Conservation (phyloP, 2,888 invertebrate species). For the Xanthia togata region DNA sequence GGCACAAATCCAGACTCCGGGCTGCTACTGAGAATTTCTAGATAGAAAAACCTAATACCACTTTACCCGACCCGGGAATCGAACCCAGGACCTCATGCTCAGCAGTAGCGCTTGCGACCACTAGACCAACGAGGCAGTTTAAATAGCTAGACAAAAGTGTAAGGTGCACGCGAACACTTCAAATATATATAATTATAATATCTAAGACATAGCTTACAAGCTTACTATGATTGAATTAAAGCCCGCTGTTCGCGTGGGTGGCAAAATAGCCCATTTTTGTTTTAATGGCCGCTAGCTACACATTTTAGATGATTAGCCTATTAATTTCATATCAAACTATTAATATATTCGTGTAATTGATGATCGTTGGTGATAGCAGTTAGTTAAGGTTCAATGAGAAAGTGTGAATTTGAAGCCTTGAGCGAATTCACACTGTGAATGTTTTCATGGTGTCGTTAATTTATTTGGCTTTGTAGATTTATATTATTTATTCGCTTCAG, state of each 20-base stretch:
- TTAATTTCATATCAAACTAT: conserved; percentile 67
- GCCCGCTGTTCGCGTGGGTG: conserved; percentile 61
- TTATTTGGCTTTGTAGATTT: not conserved
- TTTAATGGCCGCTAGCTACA: conserved; percentile 64
- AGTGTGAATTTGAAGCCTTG: conserved; percentile 22
- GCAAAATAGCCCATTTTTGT: conserved; percentile 66
- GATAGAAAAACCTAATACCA: too few relatives aligned
- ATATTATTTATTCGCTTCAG: not conserved
- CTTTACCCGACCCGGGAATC: too few relatives aligned
- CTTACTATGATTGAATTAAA: conserved; percentile 53
- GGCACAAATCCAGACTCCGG: too few relatives aligned
- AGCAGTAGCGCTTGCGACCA: too few relatives aligned
- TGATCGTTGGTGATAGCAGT: conserved; percentile 30
- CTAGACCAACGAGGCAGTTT: conserved; percentile 5
- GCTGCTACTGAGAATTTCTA: too few relatives aligned
- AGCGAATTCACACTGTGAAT: conserved; percentile 12
- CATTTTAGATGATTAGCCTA: conserved; percentile 63
- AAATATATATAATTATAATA: conserved; percentile 42
- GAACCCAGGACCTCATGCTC: too few relatives aligned
- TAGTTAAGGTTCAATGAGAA: conserved; percentile 55
- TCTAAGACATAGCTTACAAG: conserved; percentile 22
- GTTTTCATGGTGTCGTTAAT: not conserved
- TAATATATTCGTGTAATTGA: conserved; percentile 60
- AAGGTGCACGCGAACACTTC: conserved; percentile 11
- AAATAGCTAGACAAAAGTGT: conserved; percentile 14